Conservation (phyloP, 2,888 invertebrate species). For the Drosophila stalkeri region DNA sequence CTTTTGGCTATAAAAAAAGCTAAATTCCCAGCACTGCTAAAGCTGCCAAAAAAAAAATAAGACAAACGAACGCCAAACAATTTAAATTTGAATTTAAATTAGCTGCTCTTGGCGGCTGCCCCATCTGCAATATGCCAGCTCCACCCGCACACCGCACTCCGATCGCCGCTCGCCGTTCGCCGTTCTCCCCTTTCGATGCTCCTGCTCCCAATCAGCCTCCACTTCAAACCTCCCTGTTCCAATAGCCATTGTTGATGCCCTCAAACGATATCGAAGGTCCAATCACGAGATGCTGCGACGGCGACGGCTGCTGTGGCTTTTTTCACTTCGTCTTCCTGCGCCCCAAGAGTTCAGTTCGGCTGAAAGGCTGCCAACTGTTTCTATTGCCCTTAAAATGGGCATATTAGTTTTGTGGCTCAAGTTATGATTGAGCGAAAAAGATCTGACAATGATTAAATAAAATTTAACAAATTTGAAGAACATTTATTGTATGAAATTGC, state of each 20-base stretch:
- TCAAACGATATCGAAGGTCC: constrained; percentile 67
- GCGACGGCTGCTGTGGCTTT: constrained; percentile 29
- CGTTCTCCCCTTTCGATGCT: neutral
- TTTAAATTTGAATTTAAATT: constrained; percentile 81
- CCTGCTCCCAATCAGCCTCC: neutral
- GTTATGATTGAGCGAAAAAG: neutral
- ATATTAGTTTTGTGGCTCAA: neutral
- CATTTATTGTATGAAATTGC: neutral
- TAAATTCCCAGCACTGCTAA: constrained; percentile 23
- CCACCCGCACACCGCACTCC: neutral
- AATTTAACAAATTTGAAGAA: neutral
- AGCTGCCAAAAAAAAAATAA: constrained; percentile 50
- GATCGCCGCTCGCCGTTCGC: neutral
- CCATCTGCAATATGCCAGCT: constrained; percentile 51
- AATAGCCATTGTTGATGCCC: constrained; percentile 63
- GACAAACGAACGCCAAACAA: constrained; percentile 62
- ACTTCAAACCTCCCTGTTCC: neutral
- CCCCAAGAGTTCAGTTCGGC: constrained; percentile 19
- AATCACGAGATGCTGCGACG: constrained; percentile 58
- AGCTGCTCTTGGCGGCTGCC: constrained; percentile 46
- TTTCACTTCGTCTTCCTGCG: constrained; percentile 32
- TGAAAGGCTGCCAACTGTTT: constrained; percentile 57
- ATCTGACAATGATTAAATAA: too few relatives aligned
- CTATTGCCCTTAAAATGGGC: neutral
- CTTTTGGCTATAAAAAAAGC: constrained; percentile 10